Base-by-base conservation (phyloP, 2,113 vertebrate species). In the Nycticryphes semicollaris region DNA sequence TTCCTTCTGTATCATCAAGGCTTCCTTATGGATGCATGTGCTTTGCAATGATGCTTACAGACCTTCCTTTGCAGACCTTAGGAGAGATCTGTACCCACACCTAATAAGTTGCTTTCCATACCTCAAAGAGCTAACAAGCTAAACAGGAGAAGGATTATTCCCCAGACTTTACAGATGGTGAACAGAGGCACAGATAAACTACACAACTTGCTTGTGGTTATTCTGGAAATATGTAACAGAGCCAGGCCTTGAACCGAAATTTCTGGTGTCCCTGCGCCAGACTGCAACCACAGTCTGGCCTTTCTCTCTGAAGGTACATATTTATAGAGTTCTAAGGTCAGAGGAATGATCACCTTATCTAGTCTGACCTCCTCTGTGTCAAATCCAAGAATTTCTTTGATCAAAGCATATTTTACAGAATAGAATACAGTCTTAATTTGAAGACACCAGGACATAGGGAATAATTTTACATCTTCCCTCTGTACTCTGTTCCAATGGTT, bases 111-210 rank as follows among this genome's bases (percentile, higher is more conserved):
- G 50, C 72, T 91, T 82, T 91, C 53, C 50, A 27, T 63, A 70
- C 12, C 35, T 37, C 41, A 84, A 92, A 84, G 18, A 90, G 14
- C 51, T 62, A 68, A 86, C 45, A 82, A 76, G n/a, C 20, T 57
- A 66, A 91, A 92, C 31, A 87, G 80, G 35, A 76, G 60, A 37
- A 86, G 28, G 59, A 88, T 94, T 96, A 43, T 91, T 73, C 66
- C 82, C 50, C 80, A 92, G 68, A 60, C 13, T 78, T 93, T 76
- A 73, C 86, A 95, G 87, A 82, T 82, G 91, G 50, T 48, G 74
- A 95, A 91, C 76, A 94, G 90, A 95, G n/a, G 77, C 64, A 93
- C 63, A 94, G 82, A 92, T 77, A 91, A 94, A 87, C 54, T 83
- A 69, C 59, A 83, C 31, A 89, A 95, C 45, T 93, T 86, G 60